Evolutionary conservation across 2,113 vertebrate species (phyloP).

Genomic region (Panthera uncia): DNA sequence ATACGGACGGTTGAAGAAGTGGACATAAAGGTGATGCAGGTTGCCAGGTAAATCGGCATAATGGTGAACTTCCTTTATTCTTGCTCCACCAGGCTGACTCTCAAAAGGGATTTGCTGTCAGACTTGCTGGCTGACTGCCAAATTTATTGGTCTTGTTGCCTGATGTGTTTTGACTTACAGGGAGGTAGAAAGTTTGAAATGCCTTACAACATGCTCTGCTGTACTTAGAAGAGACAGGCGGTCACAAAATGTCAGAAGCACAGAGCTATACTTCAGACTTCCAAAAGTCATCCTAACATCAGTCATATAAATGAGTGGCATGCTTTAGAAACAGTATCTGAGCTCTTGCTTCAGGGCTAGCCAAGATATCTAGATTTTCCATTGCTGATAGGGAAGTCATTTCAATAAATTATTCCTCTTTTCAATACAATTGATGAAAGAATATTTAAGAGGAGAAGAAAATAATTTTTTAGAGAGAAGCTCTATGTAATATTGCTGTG

Average conservation of each 20-base stretch:
- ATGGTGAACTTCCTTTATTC: slow-evolving; percentile 56
- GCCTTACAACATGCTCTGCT: neutral
- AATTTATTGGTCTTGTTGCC: slow-evolving; percentile 47
- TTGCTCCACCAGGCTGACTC: slow-evolving; percentile 27
- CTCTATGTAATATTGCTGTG: neutral
- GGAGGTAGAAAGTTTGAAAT: slow-evolving; percentile 34
- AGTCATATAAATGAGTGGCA: neutral
- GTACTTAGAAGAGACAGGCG: slow-evolving; percentile 32
- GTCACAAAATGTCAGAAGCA: slow-evolving; percentile 10
- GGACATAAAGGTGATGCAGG: neutral
- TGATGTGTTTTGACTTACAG: slow-evolving; percentile 45
- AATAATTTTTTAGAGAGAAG: neutral
- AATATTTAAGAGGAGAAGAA: neutral
- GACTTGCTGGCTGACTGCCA: slow-evolving; percentile 9
- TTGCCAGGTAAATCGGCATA: slow-evolving; percentile 64
- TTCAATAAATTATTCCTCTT: neutral
- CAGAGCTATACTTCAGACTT: neutral
- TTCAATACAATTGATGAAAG: neutral
- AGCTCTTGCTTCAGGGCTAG: neutral
- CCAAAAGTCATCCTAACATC: neutral
- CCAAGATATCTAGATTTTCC: neutral
- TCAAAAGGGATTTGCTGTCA: slow-evolving; percentile 66
- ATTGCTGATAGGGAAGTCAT: neutral
- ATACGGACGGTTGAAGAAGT: slow-evolving; percentile 36
- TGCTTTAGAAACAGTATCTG: neutral